phyloP scores from a whole-genome alignment of 1,140 invertebrate genomes.

The Tetramorium alpestre region DNA sequence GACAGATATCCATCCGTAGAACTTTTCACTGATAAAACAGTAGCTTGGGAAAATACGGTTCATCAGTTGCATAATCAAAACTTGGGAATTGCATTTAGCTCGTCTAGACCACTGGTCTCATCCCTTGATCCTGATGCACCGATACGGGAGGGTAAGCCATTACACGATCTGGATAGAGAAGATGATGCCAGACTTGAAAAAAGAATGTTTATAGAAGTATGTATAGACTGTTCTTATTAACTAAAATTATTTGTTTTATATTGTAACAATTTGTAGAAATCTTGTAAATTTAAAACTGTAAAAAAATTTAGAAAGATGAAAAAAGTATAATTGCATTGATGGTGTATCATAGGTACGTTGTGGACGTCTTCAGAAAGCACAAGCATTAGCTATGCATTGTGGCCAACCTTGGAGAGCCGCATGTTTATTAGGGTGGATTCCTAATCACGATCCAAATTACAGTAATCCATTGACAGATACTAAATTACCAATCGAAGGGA shows the following conservation, averaged over 20 bases:
- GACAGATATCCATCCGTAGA: slow-evolving; percentile 88
- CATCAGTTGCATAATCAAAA: slow-evolving; percentile 90
- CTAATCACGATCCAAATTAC: slow-evolving; percentile 94
- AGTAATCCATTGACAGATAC: slow-evolving; percentile 82
- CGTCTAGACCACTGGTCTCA: slow-evolving; percentile 88
- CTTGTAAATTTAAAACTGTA: neutral
- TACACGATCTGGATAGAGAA: slow-evolving; percentile 96
- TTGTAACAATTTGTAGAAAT: slow-evolving; percentile 1
- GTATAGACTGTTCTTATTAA: neutral
- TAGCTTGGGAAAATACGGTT: slow-evolving; percentile 96
- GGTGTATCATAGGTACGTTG: slow-evolving; percentile 89
- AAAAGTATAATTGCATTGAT: neutral
- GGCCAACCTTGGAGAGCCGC: slow-evolving; percentile 97
- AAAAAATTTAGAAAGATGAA: neutral
- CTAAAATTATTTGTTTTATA: neutral
- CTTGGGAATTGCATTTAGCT: slow-evolving; percentile 86
- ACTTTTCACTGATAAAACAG: slow-evolving; percentile 91
- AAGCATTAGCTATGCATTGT: slow-evolving; percentile 92
- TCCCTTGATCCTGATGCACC: slow-evolving; percentile 98
- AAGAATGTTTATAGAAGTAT: slow-evolving; percentile 84
- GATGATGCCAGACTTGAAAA: slow-evolving; percentile 93
- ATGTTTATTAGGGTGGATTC: slow-evolving; percentile 95
- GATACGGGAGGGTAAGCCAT: slow-evolving; percentile 90
- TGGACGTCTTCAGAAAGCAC: slow-evolving; percentile 94
- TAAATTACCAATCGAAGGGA: slow-evolving; percentile 91